Evolutionary conservation across 2,113 vertebrate species (phyloP).

Genomic region (Mustelus asterias): DNA sequence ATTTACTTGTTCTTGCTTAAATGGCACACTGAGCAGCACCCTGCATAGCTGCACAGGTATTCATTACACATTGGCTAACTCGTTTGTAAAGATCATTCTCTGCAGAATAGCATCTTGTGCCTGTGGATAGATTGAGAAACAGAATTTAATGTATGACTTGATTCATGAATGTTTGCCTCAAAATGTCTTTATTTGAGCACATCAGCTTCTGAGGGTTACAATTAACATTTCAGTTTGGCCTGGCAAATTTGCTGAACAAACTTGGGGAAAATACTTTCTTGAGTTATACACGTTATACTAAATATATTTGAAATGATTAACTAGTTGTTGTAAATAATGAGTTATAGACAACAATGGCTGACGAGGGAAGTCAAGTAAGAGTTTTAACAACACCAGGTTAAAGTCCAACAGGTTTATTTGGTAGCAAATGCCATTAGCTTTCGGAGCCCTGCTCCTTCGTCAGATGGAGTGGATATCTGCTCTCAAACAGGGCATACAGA

Average conservation of each 20-base stretch:
- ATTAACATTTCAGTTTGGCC: background rate
- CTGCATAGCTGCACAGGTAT: too few species aligned
- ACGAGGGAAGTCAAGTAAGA: too few species aligned
- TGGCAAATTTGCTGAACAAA: background rate
- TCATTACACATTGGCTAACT: background rate
- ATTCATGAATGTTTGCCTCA: background rate
- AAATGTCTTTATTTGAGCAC: background rate
- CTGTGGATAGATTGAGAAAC: background rate
- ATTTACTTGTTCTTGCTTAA: background rate
- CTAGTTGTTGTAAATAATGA: background rate
- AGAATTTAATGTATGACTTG: background rate
- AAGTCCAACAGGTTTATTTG: too few species aligned
- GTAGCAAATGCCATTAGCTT: too few species aligned
- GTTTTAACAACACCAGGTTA: too few species aligned
- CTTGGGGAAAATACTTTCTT: background rate
- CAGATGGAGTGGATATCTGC: too few species aligned
- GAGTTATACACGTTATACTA: background rate
- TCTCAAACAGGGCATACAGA: too few species aligned
- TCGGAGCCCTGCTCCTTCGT: too few species aligned
- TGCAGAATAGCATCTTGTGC: background rate
- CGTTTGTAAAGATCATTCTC: background rate
- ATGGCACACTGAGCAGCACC: background rate
- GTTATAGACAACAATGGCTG: background rate
- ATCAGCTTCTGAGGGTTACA: background rate
- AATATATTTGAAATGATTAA: background rate